Evolutionary conservation across 2,888 invertebrate species (phyloP), one percentile per base, ranked within the genome.

Genomic region (Exocentrus adspersus): DNA sequence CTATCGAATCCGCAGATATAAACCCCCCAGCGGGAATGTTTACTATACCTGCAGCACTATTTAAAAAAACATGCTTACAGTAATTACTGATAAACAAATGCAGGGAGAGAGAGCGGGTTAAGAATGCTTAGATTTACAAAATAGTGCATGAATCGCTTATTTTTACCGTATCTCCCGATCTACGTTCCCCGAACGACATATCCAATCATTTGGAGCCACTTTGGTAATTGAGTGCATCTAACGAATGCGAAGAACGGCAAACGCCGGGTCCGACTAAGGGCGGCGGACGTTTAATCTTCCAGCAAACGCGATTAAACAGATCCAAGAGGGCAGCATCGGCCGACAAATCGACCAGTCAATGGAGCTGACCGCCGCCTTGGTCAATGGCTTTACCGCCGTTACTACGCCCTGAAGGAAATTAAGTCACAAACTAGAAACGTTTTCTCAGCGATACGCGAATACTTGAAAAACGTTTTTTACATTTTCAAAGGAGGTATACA

Each of bases 261-360:
- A 65, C 52, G 65, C 54, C 30, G 59, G 66, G 61, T 32, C 10
- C 43, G 19, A 72, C 72, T 72, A 56, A 72, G 72, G 72, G 72
- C 71, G 74, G 73, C 65, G 69, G 74, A 67, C 75, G 75, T 80
- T 80, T 80, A 80, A 80, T 80, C 79, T 79, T 72, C 71, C 77
- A 75, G 77, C 69, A 79, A 79, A 79, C 76, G 75, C 79, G 79
- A 80, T 80, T 80, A 79, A 80, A 77, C 64, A 56, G 64, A 69
- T 68, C 64, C 21, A 42, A 60, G 57, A 64, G 65, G 61, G 62
- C 51, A 60, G 53, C 60, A 56, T 60, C 60, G 57, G 56, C 64
- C 51, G 41, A 37, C 56, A 54, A 62, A 41, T 60, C 43, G 65
- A 42, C 52, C 59, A 65, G 65, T 61, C 65, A 68, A 65, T 65